Evolutionary conservation across 2,113 vertebrate species (phyloP).

Genomic region (Sus scrofa): DNA sequence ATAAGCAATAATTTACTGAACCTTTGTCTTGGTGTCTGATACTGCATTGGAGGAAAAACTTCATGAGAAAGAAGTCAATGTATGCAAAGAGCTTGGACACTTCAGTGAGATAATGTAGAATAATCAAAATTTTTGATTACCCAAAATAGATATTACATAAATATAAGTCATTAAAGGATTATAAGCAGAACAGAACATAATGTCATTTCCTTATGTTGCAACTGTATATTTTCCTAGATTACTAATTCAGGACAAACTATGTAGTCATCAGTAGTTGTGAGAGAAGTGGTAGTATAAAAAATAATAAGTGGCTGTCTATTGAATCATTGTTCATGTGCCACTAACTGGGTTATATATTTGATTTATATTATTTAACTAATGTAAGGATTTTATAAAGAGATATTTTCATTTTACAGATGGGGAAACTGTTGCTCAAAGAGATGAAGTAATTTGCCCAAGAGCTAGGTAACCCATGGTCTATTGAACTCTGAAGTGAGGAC

Average conservation of each 20-base stretch:
- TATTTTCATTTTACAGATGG: constrained; percentile 35
- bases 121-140: background rate
- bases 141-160: background rate
- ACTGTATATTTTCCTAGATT: background rate
- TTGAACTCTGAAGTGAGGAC: background rate
- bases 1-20: background rate
- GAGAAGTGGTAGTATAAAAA: background rate
- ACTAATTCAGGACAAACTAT: background rate
- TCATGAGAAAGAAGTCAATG: background rate
- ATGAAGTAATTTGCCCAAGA: background rate
- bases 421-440: background rate
- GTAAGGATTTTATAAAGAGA: background rate
- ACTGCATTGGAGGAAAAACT: background rate
- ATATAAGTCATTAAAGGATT: background rate
- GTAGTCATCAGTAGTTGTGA: background rate
- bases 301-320: background rate
- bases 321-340: background rate
- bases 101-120: background rate
- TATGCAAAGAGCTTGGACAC: background rate
- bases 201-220: background rate
- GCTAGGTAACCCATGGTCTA: background rate
- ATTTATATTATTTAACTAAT: background rate
- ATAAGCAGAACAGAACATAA: background rate
- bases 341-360: background rate
- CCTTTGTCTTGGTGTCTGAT: background rate